Evolutionary conservation across 2,888 invertebrate genomes (phyloP), one percentile per base, ranked within the genome.

Genomic region (Leptopilina drosophilae): DNA sequence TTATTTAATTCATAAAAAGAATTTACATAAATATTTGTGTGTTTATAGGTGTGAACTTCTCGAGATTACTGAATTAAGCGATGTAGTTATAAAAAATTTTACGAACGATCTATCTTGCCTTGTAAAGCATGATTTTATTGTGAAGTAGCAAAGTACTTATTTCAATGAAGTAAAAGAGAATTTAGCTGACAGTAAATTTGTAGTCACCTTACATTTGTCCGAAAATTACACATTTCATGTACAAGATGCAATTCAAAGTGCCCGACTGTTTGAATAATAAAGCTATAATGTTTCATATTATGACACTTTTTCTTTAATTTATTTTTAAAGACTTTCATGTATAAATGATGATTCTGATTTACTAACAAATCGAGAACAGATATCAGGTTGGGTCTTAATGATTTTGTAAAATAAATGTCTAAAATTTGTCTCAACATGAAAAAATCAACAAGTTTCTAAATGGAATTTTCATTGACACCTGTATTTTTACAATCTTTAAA

Each of bases 381-480:
- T n/a, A 66, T n/a, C 8, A n/a, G 14, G 1, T 66, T 40, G 8
- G 40, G 5, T 66, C 7, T 66, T 66, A 66, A 40, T 15, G 66
- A 33, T 66, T 66, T 66, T 33, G 66, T 40, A 66, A 66, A 66
- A 9, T 12, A 66, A 66, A 66, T 66, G 14, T 66, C 66, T 15
- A 66, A 42, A 42, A 66, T 66, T 66, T 66, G 66, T 40, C 66
- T 66, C n/a, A 66, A 11, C 2, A 66, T n/a, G 78, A 81, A 81
- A 42, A 78, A 78, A 6, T 76, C 59, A 1, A 81, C 73, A 0
- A 79, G 62, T 62, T 81, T 81, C 14, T 76, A 77, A 11, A 33
- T 11, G 20, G 75, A 78, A 40, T 69, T n/a, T 66, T 33, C 12
- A n/a, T 33, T 64, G 64, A 81, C 20, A 64, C 76, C 79, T 26